These are phyloP conservation scores for Trichogramma dendrolimi DNA, from an alignment of 2,888 invertebrate genomes.

Conservation along the genomic window DNA sequence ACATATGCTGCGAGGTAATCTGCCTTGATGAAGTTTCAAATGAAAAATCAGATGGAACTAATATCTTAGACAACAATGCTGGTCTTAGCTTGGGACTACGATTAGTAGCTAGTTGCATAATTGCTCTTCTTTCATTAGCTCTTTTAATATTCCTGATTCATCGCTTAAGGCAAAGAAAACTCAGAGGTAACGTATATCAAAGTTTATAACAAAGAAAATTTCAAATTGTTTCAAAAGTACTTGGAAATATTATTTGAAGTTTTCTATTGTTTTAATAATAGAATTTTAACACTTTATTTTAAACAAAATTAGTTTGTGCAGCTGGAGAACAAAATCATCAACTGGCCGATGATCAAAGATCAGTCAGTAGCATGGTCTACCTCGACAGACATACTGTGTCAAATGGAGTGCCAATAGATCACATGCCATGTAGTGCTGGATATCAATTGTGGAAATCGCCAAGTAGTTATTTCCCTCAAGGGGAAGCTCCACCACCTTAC, in stretches of 20 bases:
- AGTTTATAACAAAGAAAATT: constrained; percentile 5
- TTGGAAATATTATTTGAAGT: too few relatives aligned
- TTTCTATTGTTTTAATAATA: neutral
- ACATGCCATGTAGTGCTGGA: constrained; percentile 54
- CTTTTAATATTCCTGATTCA: constrained; percentile 80
- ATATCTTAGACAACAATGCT: constrained; percentile 29
- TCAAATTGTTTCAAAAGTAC: constrained; percentile 5
- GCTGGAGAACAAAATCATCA: constrained; percentile 63
- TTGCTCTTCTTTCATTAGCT: constrained; percentile 75
- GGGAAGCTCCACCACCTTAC: constrained; percentile 85
- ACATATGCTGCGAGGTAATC: constrained; percentile 82
- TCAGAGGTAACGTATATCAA: constrained; percentile 57
- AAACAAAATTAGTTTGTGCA: constrained; percentile 40
- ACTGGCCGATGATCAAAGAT: constrained; percentile 70
- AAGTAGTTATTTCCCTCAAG: constrained; percentile 73
- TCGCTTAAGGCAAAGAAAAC: constrained; percentile 74
- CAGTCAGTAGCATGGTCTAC: constrained; percentile 76
- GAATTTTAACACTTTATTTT: constrained; percentile 1
- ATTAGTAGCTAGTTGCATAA: constrained; percentile 78
- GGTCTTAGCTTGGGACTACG: constrained; percentile 61
- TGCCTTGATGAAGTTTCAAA: constrained; percentile 77
- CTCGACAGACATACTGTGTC: constrained; percentile 63
- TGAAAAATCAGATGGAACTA: constrained; percentile 54
- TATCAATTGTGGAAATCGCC: constrained; percentile 82
- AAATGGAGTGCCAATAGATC: constrained; percentile 49